Base-by-base conservation (phyloP, 2,888 invertebrate genomes). In the Teinopalpus imperialis region DNA sequence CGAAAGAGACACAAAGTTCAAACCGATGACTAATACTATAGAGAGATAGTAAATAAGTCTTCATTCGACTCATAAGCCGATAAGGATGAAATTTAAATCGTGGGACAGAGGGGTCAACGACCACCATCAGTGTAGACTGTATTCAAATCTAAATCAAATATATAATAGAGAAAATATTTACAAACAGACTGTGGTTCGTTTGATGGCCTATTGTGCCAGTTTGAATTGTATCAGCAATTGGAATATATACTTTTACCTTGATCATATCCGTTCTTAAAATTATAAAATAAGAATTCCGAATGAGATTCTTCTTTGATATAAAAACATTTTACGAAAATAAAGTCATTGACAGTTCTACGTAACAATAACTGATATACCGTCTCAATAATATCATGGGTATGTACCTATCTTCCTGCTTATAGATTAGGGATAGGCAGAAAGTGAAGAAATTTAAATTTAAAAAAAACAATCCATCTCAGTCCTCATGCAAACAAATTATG, bases 51-150 rank as follows among this genome's bases (percentile, higher is more conserved):
- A 3, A 6, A 10, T 24, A 23, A 21, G 16, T 44, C 14, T 24
- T 32, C 42, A 13, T 32, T 30, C 12, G 27, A 32, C 29, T 21
- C 29, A 20, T 3, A 14, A n/a, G 23, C 16, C 32, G 40, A 46
- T 46, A 46, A 46, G 27, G 34, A 40, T 46, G 45, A 46, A 39
- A 16, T 34, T 40, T 16, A 40, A 45, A 45, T 12, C 4, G 29
- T 27, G n/a, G 4, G 14, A 21, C 29, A 12, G 14, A 20, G 5
- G 9, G 26, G 31, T 44, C 44, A 13, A 26, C 23, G 44, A 20
- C 44, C 43, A 14, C n/a, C 30, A 36, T 13, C 30, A 23, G 24
- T 18, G 10, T 24, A 31, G 26, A 43, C 23, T 23, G 31, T 39
- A 26, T 37, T 39, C 31, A 39, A 26, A 44, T 31, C 24, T n/a